phyloP scores from a whole-genome alignment of 1,140 invertebrate species.

The Armadillidium nasatum region DNA sequence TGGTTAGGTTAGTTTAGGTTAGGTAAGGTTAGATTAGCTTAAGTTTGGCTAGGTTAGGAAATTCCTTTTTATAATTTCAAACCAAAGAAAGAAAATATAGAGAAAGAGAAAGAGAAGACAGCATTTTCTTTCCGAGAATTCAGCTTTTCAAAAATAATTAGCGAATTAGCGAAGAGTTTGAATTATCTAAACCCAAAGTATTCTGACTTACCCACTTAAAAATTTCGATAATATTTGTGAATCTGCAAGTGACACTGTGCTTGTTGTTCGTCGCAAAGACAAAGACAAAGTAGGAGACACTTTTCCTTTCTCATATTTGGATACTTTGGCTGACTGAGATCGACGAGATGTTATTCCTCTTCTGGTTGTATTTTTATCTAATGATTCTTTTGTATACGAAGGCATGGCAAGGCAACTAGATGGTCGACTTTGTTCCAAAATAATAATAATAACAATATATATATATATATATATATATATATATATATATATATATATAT shows the following conservation, averaged over 20 bases:
- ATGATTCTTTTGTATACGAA: background rate
- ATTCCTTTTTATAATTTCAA: too few species aligned
- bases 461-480: too few species aligned
- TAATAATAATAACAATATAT: too few species aligned
- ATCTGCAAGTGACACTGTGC: constrained; percentile 36
- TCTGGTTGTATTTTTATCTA: background rate
- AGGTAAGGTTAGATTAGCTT: too few species aligned
- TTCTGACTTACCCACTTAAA: constrained; percentile 36
- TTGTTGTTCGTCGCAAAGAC: constrained; percentile 28
- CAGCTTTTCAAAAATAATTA: too few species aligned
- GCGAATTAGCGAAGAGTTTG: background rate
- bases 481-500: background rate
- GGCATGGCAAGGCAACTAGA: background rate
- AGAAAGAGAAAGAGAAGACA: too few species aligned
- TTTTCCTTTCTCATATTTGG: background rate
- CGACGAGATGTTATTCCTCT: background rate
- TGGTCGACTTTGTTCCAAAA: background rate
- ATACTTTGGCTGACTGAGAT: background rate
- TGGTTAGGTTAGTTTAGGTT: too few species aligned
- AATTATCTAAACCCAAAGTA: background rate
- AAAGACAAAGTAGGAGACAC: constrained; percentile 17
- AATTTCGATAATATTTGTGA: constrained; percentile 34
- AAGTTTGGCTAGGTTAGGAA: too few species aligned
- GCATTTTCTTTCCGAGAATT: too few species aligned
- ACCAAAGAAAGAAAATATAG: too few species aligned